Evolutionary conservation across 2,888 invertebrate genomes (phyloP), one percentile per base, ranked within the genome.

Genomic region (Notodonta dromedarius): DNA sequence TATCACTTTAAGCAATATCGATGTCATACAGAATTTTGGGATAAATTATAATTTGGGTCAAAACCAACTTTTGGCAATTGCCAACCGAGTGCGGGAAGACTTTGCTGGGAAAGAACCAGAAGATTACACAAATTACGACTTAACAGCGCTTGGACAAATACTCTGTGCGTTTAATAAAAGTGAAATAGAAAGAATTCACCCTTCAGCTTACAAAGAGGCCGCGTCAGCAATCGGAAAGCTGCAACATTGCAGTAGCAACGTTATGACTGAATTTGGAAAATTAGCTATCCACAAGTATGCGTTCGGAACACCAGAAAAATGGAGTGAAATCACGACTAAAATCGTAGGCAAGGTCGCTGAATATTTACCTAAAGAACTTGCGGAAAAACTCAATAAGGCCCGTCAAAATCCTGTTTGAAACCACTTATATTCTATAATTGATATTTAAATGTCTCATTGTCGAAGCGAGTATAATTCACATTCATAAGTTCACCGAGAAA

Each of bases 11-110:
- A 86, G 85, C 59, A 90, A 88, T 59, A 91, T 94, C 6, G 94
- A 95, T 35, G 90, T 94, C 0, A 87, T 95, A 9, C 86, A 91
- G 65, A 94, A 94, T 54, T 94, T 95, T 76, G 95, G 95, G 5
- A 72, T 89, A 0, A 89, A 93, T 71, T 94, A 93, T 67, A 84
- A 89, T 53, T 81, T 94, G 51, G 84, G 79, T 44, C 65, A 76
- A 2, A 84, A 83, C 0, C 94, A 94, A 81, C 82, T 95, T 13
- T 63, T 78, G 11, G 87, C 94, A 0, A 87, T 95, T 12, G 94
- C 94, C 1, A 83, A 89, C 40, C 87, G 93, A n/a, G 89, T 95
- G 1, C 88, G 90, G 5, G 80, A 86, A 55, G 94, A 94, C 65
- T 95, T 94, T 79, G 87, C 91, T 1, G 87, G 84, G 0, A 95